Conservation (phyloP, 2,888 invertebrate genomes). For the Parasteatoda lunata region DNA sequence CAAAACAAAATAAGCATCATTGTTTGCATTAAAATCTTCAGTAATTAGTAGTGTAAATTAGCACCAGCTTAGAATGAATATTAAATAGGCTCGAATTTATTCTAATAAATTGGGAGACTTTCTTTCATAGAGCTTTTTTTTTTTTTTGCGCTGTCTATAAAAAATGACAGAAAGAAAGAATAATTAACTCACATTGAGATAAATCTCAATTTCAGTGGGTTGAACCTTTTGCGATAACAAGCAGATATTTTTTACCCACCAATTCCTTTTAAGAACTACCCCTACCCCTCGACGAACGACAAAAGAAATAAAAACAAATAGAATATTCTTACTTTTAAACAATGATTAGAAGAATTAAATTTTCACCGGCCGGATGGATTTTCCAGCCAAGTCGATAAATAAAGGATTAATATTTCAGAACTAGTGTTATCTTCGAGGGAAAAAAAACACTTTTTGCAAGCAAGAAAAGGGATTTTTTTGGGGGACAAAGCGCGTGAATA, state of each 20-base stretch:
- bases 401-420: conserved; percentile 62
- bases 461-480: conserved; percentile 34
- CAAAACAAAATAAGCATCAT: background rate
- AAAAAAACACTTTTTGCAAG: conserved; percentile 26
- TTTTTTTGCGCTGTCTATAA: background rate
- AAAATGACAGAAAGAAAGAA: conserved; percentile 1
- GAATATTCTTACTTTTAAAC: conserved; percentile 13
- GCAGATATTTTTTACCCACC: background rate
- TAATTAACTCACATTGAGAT: conserved; percentile 26
- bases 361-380: conserved; percentile 51
- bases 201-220: conserved; percentile 25
- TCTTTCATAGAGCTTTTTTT: conserved; percentile 7
- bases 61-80: background rate
- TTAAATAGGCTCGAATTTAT: conserved; percentile 16
- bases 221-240: background rate
- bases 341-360: conserved; percentile 57
- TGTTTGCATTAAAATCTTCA: background rate
- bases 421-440: conserved; percentile 14
- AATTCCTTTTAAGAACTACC: background rate
- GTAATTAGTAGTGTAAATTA: background rate
- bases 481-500: conserved; percentile 46
- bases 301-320: conserved; percentile 7
- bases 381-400: conserved; percentile 53
- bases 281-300: background rate
- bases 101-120: conserved; percentile 1